phyloP scores from a whole-genome alignment of 1,140 invertebrate genomes.

The Rhyacophila brunnea region DNA sequence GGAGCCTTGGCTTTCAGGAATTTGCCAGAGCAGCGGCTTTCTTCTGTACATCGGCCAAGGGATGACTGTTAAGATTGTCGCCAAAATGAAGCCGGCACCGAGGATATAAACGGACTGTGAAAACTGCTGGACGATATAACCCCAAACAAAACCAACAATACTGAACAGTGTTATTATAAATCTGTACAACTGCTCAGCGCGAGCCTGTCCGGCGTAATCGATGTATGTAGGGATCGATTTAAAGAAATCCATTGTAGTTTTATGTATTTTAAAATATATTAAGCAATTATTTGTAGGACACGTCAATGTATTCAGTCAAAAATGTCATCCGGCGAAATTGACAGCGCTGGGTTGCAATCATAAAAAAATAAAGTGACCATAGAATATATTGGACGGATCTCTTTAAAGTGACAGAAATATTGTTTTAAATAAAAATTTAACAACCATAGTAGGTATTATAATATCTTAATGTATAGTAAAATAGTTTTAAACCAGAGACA shows the following conservation, averaged over 20 bases:
- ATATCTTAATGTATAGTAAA: no score
- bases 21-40: constrained; percentile 90
- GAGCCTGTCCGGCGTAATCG: constrained; percentile 88
- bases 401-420: no score
- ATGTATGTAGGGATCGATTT: constrained; percentile 50
- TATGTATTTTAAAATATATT: not conserved
- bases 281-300: not conserved
- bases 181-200: constrained; percentile 83
- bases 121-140: constrained; percentile 93
- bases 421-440: no score
- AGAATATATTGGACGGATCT: no score
- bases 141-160: constrained; percentile 84
- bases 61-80: constrained; percentile 80
- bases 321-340: no score
- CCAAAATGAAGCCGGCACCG: constrained; percentile 85
- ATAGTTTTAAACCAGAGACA: no score
- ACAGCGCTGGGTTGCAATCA: no score
- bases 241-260: constrained; percentile 45
- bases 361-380: no score
- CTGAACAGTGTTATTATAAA: constrained; percentile 88
- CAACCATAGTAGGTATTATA: no score
- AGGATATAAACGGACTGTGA: constrained; percentile 92
- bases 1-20: constrained; percentile 50
- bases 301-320: no score
- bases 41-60: constrained; percentile 91